phyloP scores from a whole-genome alignment of 2,113 vertebrate genomes.

The Sinocyclocheilus anshuiensis region DNA sequence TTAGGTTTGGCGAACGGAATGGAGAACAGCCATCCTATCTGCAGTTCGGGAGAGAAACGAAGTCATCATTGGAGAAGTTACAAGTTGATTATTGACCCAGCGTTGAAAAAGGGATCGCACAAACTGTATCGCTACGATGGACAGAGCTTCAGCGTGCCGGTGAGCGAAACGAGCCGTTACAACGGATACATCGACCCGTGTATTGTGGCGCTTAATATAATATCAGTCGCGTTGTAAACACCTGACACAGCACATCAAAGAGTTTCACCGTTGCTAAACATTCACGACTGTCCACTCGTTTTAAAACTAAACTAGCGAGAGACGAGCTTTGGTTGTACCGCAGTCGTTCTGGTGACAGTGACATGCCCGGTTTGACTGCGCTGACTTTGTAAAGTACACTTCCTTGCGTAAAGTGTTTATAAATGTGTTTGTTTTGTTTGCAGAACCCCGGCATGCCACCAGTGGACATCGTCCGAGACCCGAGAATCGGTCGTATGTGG shows the following conservation, averaged over 20 bases:
- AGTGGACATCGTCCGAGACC: slow-evolving; percentile 93
- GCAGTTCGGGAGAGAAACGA: slow-evolving; percentile 93
- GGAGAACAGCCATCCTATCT: slow-evolving; percentile 89
- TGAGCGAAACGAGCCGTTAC: slow-evolving; percentile 71
- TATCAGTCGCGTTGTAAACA: slow-evolving; percentile 59
- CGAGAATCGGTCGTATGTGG: slow-evolving; percentile 95
- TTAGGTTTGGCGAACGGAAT: slow-evolving; percentile 97
- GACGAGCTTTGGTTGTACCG: neutral
- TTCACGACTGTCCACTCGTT: neutral
- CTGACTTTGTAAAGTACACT: neutral
- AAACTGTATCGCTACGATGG: slow-evolving; percentile 99
- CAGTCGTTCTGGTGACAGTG: neutral
- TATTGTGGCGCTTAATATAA: slow-evolving; percentile 64
- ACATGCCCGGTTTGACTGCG: neutral
- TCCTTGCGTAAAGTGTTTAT: too few relatives aligned
- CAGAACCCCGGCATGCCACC: slow-evolving; percentile 93
- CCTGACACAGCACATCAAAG: slow-evolving; percentile 65
- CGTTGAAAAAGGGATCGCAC: slow-evolving; percentile 93
- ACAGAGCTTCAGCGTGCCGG: slow-evolving; percentile 90
- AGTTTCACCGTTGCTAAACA: slow-evolving; percentile 58
- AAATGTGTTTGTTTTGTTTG: slow-evolving; percentile 46
- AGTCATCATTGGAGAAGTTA: slow-evolving; percentile 99
- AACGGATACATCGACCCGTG: slow-evolving; percentile 49
- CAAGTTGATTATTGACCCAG: slow-evolving; percentile 99
- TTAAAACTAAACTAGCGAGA: neutral